Conservation (phyloP, 2,797 vertebrate species). For the Characodon lateralis region DNA sequence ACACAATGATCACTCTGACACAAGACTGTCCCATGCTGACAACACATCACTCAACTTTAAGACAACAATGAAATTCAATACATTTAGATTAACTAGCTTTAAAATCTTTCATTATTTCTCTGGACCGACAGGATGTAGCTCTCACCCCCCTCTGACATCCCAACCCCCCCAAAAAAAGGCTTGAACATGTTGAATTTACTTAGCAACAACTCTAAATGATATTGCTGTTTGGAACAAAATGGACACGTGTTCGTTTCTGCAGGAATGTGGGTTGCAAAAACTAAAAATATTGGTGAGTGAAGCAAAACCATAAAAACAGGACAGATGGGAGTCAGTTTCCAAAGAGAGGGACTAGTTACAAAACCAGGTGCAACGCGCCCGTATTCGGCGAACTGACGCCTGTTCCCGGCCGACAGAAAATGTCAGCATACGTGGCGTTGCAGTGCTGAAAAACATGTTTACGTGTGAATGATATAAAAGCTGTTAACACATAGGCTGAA, state of each 20-base stretch:
- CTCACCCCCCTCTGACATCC: slow-evolving; percentile 3
- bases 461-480: slow-evolving; percentile 21
- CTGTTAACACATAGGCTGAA: slow-evolving; percentile 33
- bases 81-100: slow-evolving; percentile 60
- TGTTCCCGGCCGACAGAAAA: slow-evolving; percentile 27
- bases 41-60: slow-evolving; percentile 72
- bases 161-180: not conserved
- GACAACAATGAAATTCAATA: slow-evolving; percentile 75
- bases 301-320: not conserved
- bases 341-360: slow-evolving; percentile 31
- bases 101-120: slow-evolving; percentile 35
- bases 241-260: slow-evolving; percentile 3
- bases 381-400: slow-evolving; percentile 20
- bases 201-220: slow-evolving; percentile 16
- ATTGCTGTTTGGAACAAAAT: slow-evolving; percentile 11
- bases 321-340: slow-evolving; percentile 18
- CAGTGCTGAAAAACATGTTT: slow-evolving; percentile 36
- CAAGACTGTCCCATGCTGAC: slow-evolving; percentile 80
- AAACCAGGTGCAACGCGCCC: slow-evolving; percentile 41
- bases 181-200: slow-evolving; percentile 11
- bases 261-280: slow-evolving; percentile 33
- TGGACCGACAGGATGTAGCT: slow-evolving; percentile 14
- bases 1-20: slow-evolving; percentile 59
- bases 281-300: not conserved
- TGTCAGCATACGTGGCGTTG: slow-evolving; percentile 26